Evolutionary conservation across 2,113 vertebrate genomes (phyloP).

Genomic region (Chrysochloris asiatica): DNA sequence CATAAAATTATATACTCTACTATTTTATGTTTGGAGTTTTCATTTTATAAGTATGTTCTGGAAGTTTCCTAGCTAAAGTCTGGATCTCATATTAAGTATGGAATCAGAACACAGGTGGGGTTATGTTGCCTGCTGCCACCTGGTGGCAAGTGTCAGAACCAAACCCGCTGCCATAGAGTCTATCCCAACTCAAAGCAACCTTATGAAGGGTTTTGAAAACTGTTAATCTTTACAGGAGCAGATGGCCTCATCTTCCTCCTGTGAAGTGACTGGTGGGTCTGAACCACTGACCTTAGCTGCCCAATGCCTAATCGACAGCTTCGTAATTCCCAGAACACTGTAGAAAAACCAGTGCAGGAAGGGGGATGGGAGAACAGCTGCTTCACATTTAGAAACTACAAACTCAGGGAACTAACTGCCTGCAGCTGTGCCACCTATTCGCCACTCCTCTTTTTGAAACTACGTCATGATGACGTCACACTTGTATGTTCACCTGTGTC

Average conservation of each 20-base stretch:
- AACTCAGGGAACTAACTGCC: neutral
- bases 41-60: neutral
- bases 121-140: neutral
- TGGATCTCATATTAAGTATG: neutral
- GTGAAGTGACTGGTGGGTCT: no score
- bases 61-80: neutral
- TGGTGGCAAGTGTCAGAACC: neutral
- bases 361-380: neutral
- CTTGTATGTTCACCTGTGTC: neutral
- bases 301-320: no score
- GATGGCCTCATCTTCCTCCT: no score
- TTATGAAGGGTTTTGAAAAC: no score
- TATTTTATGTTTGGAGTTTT: neutral
- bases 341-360: neutral
- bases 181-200: no score
- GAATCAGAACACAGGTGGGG: accelerated
- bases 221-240: no score
- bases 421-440: accelerated
- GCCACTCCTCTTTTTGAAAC: neutral
- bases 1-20: neutral
- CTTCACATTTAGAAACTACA: neutral
- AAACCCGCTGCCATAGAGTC: no score
- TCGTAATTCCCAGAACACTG: no score
- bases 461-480: accelerated
- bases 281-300: no score